Percentiles rank a stretch among this genome's conserved stretches.
Evolutionary conservation across 2,797 vertebrate species (phyloP).

Genomic region (Harpagifer antarcticus): DNA sequence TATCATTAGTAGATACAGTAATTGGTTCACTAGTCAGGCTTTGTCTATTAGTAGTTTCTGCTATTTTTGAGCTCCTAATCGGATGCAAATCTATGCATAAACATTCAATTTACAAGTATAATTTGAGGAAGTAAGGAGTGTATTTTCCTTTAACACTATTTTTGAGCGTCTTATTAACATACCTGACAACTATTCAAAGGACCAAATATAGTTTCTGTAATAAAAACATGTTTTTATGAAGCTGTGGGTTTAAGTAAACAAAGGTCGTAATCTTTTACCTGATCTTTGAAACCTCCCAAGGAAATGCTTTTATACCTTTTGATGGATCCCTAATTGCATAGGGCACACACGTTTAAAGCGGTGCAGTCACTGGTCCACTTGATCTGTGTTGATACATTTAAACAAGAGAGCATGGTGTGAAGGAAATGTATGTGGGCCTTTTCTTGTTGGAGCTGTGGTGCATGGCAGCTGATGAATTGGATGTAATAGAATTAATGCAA

Average conservation of each 20-base stretch:
- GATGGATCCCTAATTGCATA: conserved; percentile 43
- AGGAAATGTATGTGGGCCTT: conserved; percentile 30
- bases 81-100: conserved; percentile 51
- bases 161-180: conserved; percentile 20
- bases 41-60: conserved; percentile 19
- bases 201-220: conserved; percentile 10
- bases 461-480: conserved; percentile 46
- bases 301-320: conserved; percentile 41
- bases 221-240: conserved; percentile 17
- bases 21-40: conserved; percentile 27
- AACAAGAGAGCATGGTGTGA: conserved; percentile 53
- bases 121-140: conserved; percentile 17
- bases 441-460: conserved; percentile 31
- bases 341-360: conserved; percentile 48
- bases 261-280: conserved; percentile 33
- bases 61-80: conserved; percentile 40
- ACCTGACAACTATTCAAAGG: conserved; percentile 31
- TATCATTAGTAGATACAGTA: conserved; percentile 35
- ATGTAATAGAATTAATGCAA: conserved; percentile 52
- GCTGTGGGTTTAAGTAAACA: conserved; percentile 20
- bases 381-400: conserved; percentile 69
- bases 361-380: conserved; percentile 68
- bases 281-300: conserved; percentile 29
- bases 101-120: conserved; percentile 36
- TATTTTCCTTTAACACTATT: conserved; percentile 42